These are phyloP conservation scores for Gastrophryne carolinensis DNA, from an alignment of 2,797 vertebrate species.

Conservation along the genomic window DNA sequence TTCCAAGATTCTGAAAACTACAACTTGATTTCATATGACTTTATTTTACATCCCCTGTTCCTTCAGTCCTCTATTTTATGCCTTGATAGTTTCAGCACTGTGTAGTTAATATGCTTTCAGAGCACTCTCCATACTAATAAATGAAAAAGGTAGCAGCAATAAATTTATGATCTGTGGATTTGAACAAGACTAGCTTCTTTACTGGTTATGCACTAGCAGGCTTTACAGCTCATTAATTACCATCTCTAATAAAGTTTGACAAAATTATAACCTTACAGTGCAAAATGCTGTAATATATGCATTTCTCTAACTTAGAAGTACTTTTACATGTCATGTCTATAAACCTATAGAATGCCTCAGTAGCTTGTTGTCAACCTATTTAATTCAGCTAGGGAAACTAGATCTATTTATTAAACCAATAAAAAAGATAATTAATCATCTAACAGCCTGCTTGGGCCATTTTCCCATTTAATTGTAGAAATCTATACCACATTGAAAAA, in stretches of 20 bases:
- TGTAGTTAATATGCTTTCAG: slow-evolving; percentile 59
- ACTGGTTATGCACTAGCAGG: slow-evolving; percentile 76
- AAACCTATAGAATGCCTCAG: slow-evolving; percentile 70
- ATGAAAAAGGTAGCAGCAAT: slow-evolving; percentile 70
- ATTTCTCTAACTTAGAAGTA: slow-evolving; percentile 73
- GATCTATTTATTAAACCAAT: slow-evolving; percentile 34
- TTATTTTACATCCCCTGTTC: slow-evolving; percentile 35
- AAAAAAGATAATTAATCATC: slow-evolving; percentile 22
- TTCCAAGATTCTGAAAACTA: not conserved
- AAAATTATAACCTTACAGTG: slow-evolving; percentile 83
- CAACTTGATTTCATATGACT: slow-evolving; percentile 8
- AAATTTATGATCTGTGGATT: slow-evolving; percentile 75
- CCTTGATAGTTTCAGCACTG: slow-evolving; percentile 50
- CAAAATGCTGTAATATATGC: slow-evolving; percentile 81
- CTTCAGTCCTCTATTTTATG: slow-evolving; percentile 44
- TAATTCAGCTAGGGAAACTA: slow-evolving; percentile 25
- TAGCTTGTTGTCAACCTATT: slow-evolving; percentile 54
- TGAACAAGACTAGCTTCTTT: slow-evolving; percentile 72
- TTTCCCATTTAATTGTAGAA: slow-evolving; percentile 15
- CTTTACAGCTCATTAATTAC: slow-evolving; percentile 85
- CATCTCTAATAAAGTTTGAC: slow-evolving; percentile 83
- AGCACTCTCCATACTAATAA: slow-evolving; percentile 70
- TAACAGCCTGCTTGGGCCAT: slow-evolving; percentile 1
- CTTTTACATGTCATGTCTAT: slow-evolving; percentile 72
- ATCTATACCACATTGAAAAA: not conserved